Percentiles rank a stretch among this genome's conserved stretches.
These are phyloP conservation scores for Empidonax traillii DNA, from an alignment of 2,113 vertebrate genomes.

Conservation along the genomic window DNA sequence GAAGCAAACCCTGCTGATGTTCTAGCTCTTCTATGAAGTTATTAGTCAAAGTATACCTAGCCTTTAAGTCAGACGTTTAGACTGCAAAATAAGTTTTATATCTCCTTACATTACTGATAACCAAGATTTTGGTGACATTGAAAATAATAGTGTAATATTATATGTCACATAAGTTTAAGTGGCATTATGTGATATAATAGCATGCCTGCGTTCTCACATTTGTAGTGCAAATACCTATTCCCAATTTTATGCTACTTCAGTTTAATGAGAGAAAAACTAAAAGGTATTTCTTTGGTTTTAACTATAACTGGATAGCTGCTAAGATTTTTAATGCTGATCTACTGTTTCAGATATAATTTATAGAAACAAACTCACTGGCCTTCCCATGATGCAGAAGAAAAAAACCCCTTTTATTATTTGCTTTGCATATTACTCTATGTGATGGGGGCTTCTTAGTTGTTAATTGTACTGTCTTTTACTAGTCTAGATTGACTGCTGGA, in stretches of 20 bases:
- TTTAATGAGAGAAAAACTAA: neutral
- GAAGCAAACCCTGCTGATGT: neutral
- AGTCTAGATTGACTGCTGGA: neutral
- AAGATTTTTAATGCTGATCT: neutral
- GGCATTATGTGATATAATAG: neutral
- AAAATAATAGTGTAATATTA: neutral
- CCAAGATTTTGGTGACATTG: neutral
- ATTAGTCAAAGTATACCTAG: neutral
- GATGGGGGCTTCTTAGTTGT: neutral
- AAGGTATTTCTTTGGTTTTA: neutral
- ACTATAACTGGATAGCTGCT: neutral
- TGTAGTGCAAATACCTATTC: neutral
- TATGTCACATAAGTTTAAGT: neutral
- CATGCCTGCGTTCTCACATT: neutral
- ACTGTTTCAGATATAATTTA: neutral
- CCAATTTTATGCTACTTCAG: neutral
- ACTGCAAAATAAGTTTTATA: neutral
- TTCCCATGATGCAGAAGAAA: neutral
- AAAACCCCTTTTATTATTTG: neutral
- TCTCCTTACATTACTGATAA: neutral
- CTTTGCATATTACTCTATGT: neutral
- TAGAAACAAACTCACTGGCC: neutral
- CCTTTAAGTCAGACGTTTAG: neutral
- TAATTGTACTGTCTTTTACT: neutral
- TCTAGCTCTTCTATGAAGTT: neutral